Percentiles rank a stretch among this genome's conserved stretches.
These are phyloP conservation scores for Hyposoter didymator DNA, from an alignment of 2,888 invertebrate species.

Conservation along the genomic window DNA sequence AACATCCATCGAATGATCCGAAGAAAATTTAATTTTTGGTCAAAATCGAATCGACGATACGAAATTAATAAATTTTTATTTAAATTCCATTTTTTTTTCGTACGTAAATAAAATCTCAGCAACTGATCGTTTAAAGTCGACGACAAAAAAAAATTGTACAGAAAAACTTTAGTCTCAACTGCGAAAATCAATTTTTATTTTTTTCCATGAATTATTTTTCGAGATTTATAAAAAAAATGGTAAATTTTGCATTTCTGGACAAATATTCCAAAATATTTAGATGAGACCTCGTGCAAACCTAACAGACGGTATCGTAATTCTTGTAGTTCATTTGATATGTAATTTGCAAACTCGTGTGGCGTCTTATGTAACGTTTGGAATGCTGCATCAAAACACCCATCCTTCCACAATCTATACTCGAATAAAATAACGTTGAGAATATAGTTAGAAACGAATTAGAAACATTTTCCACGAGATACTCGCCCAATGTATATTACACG, in stretches of 20 bases:
- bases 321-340: constrained; percentile 45
- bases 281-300: neutral
- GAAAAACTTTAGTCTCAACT: too few relatives aligned
- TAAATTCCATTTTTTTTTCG: too few relatives aligned
- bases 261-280: neutral
- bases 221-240: neutral
- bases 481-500: constrained; percentile 16
- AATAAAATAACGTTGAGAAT: constrained; percentile 39
- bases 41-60: neutral
- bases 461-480: constrained; percentile 15
- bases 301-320: constrained; percentile 11
- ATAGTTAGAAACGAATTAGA: constrained; percentile 23
- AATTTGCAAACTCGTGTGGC: constrained; percentile 48
- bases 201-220: neutral
- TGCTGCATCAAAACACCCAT: constrained; percentile 56
- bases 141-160: too few relatives aligned
- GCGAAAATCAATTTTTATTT: neutral
- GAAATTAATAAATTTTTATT: too few relatives aligned
- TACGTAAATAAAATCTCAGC: too few relatives aligned
- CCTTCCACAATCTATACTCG: constrained; percentile 33
- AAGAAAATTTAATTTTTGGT: neutral
- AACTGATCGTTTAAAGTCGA: too few relatives aligned
- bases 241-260: neutral
- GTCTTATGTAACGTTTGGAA: constrained; percentile 58
- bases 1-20: neutral